A percentile compares a stretch with the other conserved stretches of the same genome.
These are phyloP conservation scores for Gortyna flavago DNA, from an alignment of 2,888 invertebrate genomes.

Conservation along the genomic window DNA sequence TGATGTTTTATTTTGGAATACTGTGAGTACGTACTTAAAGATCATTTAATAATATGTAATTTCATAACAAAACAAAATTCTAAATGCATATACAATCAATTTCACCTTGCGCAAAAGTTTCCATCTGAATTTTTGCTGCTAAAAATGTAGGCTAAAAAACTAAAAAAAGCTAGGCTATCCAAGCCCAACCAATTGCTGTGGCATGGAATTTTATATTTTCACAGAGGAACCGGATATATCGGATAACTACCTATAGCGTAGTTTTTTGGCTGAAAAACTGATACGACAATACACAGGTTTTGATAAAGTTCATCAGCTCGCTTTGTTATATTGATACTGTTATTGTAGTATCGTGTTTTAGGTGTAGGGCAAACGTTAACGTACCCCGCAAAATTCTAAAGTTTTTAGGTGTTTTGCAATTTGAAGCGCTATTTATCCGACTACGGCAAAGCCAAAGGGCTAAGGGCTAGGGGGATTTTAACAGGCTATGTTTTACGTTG, in stretches of 20 bases:
- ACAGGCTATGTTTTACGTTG: not conserved
- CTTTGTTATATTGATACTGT: constrained; percentile 11
- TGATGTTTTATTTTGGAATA: not conserved
- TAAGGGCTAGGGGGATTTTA: not conserved
- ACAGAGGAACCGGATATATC: constrained; percentile 12
- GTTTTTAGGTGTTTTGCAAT: not conserved
- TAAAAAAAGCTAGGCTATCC: constrained; percentile 16
- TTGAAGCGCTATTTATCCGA: not conserved
- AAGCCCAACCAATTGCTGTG: constrained; percentile 42
- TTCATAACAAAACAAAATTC: not conserved
- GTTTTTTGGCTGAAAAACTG: constrained; percentile 18
- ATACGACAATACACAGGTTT: not conserved
- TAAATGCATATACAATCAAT: not conserved
- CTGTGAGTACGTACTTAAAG: not conserved
- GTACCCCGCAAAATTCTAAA: too few relatives aligned
- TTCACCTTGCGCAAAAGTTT: constrained; percentile 1
- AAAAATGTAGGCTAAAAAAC: constrained; percentile 7
- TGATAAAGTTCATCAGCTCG: constrained; percentile 17
- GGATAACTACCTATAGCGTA: constrained; percentile 11
- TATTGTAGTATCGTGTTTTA: not conserved
- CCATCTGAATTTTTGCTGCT: constrained; percentile 10
- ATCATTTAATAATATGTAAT: too few relatives aligned
- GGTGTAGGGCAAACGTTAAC: too few relatives aligned
- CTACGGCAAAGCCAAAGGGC: not conserved
- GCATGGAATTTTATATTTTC: constrained; percentile 40